A percentile compares a stretch with the other conserved stretches of the same genome.
These are phyloP conservation scores for Agriopis leucophaearia DNA, from an alignment of 2,888 invertebrate species.

Conservation along the genomic window DNA sequence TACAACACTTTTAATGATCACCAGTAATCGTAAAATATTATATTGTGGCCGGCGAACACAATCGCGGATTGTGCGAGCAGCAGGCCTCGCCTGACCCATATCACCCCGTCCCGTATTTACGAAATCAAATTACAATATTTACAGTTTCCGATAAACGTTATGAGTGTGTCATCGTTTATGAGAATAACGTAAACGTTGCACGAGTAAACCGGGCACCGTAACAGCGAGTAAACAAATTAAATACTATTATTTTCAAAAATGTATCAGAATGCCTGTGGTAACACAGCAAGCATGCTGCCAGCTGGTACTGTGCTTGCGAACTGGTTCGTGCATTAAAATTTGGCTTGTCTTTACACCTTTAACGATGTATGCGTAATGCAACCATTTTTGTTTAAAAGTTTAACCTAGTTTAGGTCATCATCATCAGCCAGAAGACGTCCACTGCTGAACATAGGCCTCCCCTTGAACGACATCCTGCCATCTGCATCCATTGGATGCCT, in stretches of 20 bases:
- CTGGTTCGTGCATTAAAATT: no score
- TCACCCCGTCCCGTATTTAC: slow-evolving; percentile 44
- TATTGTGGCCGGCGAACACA: slow-evolving; percentile 43
- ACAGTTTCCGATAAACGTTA: slow-evolving; percentile 56
- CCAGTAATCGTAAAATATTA: slow-evolving; percentile 68
- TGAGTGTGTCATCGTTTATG: slow-evolving; percentile 51
- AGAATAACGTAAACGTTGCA: slow-evolving; percentile 41
- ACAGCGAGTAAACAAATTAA: slow-evolving; percentile 24
- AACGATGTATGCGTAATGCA: no score
- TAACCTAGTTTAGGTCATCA: no score
- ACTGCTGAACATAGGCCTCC: no score
- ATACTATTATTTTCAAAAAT: slow-evolving; percentile 2
- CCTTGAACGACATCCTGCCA: no score
- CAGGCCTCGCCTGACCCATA: slow-evolving; percentile 38
- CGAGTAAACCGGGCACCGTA: slow-evolving; percentile 15
- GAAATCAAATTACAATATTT: slow-evolving; percentile 57
- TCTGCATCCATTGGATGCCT: no score
- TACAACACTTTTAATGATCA: slow-evolving; percentile 79
- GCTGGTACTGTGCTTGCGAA: no score
- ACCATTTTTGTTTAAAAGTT: no score
- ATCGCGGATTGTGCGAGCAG: slow-evolving; percentile 36
- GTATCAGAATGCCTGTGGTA: no score
- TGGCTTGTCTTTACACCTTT: no score
- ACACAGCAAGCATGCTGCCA: no score
- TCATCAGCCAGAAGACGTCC: no score